Conservation (phyloP, 1,140 invertebrate species). For the Platyscapa corneri region DNA sequence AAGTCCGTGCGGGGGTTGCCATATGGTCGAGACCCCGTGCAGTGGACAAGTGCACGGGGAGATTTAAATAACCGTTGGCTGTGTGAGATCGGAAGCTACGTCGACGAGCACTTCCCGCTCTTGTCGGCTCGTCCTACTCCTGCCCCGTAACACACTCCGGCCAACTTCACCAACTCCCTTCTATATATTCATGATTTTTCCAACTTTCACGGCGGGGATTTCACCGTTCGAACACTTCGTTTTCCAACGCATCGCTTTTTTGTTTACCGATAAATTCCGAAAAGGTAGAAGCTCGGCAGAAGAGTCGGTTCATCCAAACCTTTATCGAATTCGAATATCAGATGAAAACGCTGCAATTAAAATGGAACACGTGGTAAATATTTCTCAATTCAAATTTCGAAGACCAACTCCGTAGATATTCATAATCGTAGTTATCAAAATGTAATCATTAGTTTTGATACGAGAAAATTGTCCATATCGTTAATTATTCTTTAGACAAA, state of each 20-base stretch:
- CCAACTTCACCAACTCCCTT: not conserved
- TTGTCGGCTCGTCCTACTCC: not conserved
- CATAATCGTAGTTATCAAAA: no score
- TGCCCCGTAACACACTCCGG: not conserved
- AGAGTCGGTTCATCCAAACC: no score
- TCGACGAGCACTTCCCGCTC: constrained; percentile 41
- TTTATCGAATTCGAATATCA: no score
- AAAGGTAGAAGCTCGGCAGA: not conserved
- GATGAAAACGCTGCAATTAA: no score
- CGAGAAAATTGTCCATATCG: no score
- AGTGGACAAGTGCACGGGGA: constrained; percentile 63
- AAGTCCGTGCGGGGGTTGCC: constrained; percentile 56
- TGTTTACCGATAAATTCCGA: not conserved
- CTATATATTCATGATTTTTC: not conserved
- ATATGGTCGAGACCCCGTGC: not conserved
- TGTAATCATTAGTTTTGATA: no score
- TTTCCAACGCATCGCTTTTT: not conserved
- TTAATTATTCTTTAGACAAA: no score
- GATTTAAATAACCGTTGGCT: constrained; percentile 75
- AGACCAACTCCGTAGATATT: no score
- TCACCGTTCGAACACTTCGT: not conserved
- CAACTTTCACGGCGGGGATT: not conserved
- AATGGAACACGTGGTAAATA: no score
- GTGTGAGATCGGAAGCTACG: constrained; percentile 40
- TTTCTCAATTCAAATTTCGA: no score